These are phyloP conservation scores for Napeogenes inachia DNA, from an alignment of 2,888 invertebrate species.

Conservation along the genomic window DNA sequence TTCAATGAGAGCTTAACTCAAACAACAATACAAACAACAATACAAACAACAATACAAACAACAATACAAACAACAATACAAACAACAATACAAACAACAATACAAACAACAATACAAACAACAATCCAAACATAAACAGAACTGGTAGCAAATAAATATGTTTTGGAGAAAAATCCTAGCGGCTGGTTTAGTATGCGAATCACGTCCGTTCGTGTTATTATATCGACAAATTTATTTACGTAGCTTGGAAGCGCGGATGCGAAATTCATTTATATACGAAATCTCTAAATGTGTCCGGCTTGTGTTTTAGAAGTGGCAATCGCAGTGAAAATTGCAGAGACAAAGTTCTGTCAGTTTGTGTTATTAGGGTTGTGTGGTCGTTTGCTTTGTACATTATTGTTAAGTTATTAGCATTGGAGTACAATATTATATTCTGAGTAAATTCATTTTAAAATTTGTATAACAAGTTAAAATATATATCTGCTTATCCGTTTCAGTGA, in stretches of 20 bases:
- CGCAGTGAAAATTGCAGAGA: constrained; percentile 13
- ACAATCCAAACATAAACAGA: constrained; percentile 1
- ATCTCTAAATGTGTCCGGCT: constrained; percentile 17
- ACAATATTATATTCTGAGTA: background rate
- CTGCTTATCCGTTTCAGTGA: constrained; percentile 47
- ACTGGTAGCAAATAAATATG: background rate
- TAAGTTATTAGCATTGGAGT: no score
- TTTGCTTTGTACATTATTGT: constrained; percentile 3
- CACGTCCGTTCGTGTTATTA: constrained; percentile 26
- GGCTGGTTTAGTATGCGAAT: constrained; percentile 22
- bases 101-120: background rate
- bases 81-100: no score
- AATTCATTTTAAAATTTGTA: background rate
- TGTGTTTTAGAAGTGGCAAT: constrained; percentile 7
- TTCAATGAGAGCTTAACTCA: background rate
- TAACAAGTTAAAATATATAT: background rate
- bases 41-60: no score
- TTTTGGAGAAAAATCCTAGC: constrained; percentile 3
- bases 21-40: background rate
- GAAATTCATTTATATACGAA: constrained; percentile 21
- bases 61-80: no score
- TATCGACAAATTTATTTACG: constrained; percentile 28
- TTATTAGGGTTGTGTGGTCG: background rate
- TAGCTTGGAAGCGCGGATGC: constrained; percentile 12
- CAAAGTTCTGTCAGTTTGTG: constrained; percentile 3